Evolutionary conservation across 2,888 invertebrate genomes (phyloP).

Genomic region (Clunio marinus): DNA sequence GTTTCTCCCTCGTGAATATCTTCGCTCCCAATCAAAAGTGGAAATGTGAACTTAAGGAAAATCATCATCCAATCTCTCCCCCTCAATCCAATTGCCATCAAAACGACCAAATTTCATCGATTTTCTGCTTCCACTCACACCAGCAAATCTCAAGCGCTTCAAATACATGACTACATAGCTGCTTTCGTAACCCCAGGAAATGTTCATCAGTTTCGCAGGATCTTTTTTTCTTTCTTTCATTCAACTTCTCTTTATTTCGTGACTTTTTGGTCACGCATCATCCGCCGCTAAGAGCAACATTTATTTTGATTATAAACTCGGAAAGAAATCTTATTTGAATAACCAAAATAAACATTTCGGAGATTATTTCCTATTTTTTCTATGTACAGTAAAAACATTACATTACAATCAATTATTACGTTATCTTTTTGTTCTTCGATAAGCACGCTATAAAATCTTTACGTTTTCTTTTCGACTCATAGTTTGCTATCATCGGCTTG

Average conservation of each 20-base stretch:
- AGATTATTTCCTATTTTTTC: too few relatives aligned
- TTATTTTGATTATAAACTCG: too few relatives aligned
- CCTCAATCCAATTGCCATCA: constrained; percentile 17
- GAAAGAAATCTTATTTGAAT: too few relatives aligned
- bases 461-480: not conserved
- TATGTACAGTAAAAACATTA: too few relatives aligned
- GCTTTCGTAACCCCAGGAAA: constrained; percentile 28
- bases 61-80: constrained; percentile 24
- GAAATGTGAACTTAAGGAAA: not conserved
- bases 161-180: not conserved
- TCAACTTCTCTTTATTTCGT: not conserved
- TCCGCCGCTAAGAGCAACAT: too few relatives aligned
- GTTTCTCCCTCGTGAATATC: not conserved
- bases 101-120: constrained; percentile 29
- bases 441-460: too few relatives aligned
- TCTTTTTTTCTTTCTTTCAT: constrained; percentile 18
- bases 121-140: constrained; percentile 26
- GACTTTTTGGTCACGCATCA: too few relatives aligned
- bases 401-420: too few relatives aligned
- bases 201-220: constrained; percentile 14
- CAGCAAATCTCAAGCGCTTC: not conserved
- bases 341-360: too few relatives aligned
- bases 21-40: not conserved
- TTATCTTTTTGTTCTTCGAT: too few relatives aligned
- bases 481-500: too few relatives aligned